Percentiles rank a stretch among this genome's conserved stretches.
Conservation (phyloP, 2,113 vertebrate species). For the Myotis yumanensis region DNA sequence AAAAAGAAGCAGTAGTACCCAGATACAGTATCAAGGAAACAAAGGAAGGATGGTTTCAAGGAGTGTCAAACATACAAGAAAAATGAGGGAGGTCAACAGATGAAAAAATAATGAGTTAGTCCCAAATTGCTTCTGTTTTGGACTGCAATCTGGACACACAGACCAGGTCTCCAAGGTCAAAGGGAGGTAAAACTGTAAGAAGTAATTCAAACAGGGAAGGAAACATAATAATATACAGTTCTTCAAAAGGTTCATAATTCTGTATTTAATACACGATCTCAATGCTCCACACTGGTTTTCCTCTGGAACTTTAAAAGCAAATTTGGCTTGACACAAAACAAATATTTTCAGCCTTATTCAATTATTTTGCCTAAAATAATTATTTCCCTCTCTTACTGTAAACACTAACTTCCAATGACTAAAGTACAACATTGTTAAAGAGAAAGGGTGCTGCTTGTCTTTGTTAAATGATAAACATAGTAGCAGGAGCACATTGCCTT, state of each 20-base stretch:
- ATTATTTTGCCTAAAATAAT: background rate
- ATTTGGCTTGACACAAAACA: background rate
- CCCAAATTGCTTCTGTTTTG: background rate
- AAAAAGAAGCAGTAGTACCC: background rate
- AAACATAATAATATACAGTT: fast-evolving
- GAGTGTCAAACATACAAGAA: background rate
- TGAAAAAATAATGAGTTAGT: background rate
- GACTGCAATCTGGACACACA: background rate
- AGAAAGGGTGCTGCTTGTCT: background rate
- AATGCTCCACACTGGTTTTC: background rate
- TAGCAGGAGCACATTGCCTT: background rate
- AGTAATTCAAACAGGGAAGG: background rate
- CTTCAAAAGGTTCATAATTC: background rate
- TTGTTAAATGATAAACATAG: background rate
- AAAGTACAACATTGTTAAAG: background rate
- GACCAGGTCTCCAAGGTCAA: background rate
- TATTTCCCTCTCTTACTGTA: background rate
- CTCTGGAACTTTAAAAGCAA: background rate
- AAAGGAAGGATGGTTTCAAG: background rate
- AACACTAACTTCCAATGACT: background rate
- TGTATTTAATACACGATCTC: background rate
- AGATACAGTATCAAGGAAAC: background rate
- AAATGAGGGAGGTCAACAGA: background rate
- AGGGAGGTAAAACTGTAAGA: background rate
- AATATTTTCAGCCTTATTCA: background rate